Evolutionary conservation across 2,888 invertebrate genomes (phyloP).

Genomic region (Matsumyia berberina): DNA sequence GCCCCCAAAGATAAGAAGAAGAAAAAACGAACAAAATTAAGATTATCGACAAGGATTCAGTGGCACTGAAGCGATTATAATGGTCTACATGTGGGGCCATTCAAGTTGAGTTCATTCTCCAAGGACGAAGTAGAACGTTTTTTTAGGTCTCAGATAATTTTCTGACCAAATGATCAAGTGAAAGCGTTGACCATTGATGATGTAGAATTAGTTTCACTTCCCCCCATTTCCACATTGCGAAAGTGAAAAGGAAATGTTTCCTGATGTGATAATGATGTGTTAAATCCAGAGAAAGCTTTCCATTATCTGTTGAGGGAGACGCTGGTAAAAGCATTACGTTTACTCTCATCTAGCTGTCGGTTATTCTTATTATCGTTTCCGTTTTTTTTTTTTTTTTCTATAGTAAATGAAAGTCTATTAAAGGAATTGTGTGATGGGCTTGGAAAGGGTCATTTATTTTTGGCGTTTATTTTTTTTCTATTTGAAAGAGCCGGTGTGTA

Average conservation of each 20-base stretch:
- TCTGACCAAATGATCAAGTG: slow-evolving; percentile 43
- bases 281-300: slow-evolving; percentile 31
- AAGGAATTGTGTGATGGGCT: not conserved
- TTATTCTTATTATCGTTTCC: slow-evolving; percentile 25
- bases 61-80: slow-evolving; percentile 51
- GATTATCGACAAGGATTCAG: slow-evolving; percentile 47
- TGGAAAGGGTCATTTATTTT: not conserved
- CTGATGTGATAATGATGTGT: slow-evolving; percentile 49
- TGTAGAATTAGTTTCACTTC: slow-evolving; percentile 46
- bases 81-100: slow-evolving; percentile 40
- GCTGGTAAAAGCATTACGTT: not conserved
- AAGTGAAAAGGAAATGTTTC: slow-evolving; percentile 29
- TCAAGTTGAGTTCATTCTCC: slow-evolving; percentile 13
- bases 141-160: slow-evolving; percentile 43
- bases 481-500: no score
- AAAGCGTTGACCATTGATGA: slow-evolving; percentile 47
- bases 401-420: slow-evolving; percentile 19
- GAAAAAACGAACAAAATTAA: slow-evolving; percentile 16
- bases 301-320: slow-evolving; percentile 20
- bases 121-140: not conserved
- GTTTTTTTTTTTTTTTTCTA: slow-evolving; percentile 9
- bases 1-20: slow-evolving; percentile 40
- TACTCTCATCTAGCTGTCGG: slow-evolving; percentile 12
- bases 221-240: not conserved
- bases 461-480: no score